These are phyloP conservation scores for Ateles fusciceps DNA, from an alignment of 2,797 vertebrate species.

Conservation along the genomic window DNA sequence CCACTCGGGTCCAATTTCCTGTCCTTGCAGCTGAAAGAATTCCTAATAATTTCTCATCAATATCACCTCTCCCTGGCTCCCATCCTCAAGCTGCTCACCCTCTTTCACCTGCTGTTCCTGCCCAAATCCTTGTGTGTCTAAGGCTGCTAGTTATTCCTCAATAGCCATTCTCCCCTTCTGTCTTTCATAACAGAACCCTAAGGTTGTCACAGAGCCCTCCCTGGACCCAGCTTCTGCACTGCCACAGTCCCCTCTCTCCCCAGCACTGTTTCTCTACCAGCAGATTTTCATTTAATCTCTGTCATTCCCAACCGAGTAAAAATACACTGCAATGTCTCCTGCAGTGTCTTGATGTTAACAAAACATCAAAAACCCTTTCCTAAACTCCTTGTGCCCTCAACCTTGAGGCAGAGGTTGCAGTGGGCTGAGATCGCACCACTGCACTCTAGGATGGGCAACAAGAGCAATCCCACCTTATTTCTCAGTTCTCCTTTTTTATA, in stretches of 20 bases:
- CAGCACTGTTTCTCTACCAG: not conserved
- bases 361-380: not conserved
- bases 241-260: not conserved
- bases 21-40: not conserved
- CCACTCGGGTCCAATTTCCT: not conserved
- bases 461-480: too few species aligned
- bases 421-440: too few species aligned
- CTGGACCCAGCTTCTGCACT: not conserved
- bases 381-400: not conserved
- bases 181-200: not conserved
- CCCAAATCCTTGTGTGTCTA: not conserved
- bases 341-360: too few species aligned
- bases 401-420: too few species aligned
- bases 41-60: not conserved
- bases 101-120: not conserved
- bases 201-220: not conserved
- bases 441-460: too few species aligned
- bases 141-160: not conserved
- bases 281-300: not conserved
- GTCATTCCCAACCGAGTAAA: not conserved
- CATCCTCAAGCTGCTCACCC: not conserved
- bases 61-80: not conserved
- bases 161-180: not conserved
- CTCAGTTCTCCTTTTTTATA: not conserved
- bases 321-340: not conserved